phyloP scores from a whole-genome alignment of 2,113 vertebrate genomes.

The Pseudopipra pipra region DNA sequence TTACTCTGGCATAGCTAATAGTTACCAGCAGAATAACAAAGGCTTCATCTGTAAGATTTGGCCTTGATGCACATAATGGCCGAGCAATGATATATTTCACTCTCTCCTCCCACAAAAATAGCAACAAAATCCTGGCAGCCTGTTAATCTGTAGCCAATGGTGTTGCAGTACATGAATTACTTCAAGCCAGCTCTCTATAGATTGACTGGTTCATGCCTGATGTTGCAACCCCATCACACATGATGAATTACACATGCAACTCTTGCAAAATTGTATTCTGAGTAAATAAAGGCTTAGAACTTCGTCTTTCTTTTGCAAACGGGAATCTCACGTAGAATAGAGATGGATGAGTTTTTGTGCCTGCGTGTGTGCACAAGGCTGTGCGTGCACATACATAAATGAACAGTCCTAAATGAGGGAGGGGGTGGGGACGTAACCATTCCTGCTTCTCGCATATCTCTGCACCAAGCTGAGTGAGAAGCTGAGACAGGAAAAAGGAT shows the following conservation, averaged over 20 bases:
- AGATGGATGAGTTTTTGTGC: background rate
- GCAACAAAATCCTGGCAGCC: background rate
- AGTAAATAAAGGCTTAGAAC: background rate
- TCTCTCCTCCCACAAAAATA: background rate
- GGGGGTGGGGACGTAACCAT: background rate
- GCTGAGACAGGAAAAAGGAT: background rate
- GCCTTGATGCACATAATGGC: background rate
- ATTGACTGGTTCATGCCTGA: background rate
- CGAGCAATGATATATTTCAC: background rate
- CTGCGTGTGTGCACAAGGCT: background rate
- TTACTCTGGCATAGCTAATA: background rate
- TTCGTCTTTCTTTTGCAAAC: background rate
- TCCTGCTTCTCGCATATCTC: background rate
- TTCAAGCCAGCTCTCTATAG: background rate
- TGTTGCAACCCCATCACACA: background rate
- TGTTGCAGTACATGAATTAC: background rate
- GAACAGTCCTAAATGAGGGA: background rate
- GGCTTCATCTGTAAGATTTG: background rate
- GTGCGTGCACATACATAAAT: background rate
- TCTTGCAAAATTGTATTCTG: constrained; percentile 6
- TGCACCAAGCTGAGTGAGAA: background rate
- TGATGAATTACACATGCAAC: background rate
- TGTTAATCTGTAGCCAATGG: background rate
- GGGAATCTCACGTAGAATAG: background rate
- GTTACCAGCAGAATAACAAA: background rate